These are phyloP conservation scores for Axea sp. DNA, from an alignment of 2,888 invertebrate genomes.

Conservation along the genomic window DNA sequence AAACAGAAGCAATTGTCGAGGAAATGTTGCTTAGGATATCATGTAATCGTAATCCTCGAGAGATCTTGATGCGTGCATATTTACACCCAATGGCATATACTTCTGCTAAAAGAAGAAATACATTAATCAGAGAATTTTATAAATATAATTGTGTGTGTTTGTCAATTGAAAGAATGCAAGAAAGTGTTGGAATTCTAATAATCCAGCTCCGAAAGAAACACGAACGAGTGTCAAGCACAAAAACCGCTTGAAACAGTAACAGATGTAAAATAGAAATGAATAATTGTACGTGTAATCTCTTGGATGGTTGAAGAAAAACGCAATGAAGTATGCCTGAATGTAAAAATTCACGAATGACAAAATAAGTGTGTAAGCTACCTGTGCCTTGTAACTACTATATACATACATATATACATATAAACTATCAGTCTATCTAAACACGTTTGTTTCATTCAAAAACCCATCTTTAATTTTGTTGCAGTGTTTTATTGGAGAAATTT, in stretches of 20 bases:
- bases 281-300: slow-evolving; percentile 69
- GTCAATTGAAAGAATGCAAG: slow-evolving; percentile 9
- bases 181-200: slow-evolving; percentile 47
- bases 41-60: slow-evolving; percentile 52
- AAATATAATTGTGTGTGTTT: slow-evolving; percentile 36
- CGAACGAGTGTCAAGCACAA: slow-evolving; percentile 5
- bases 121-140: slow-evolving; percentile 39
- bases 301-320: slow-evolving; percentile 73
- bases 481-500: too few relatives aligned
- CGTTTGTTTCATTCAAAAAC: slow-evolving; percentile 25
- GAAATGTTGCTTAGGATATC: slow-evolving; percentile 36
- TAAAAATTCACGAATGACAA: slow-evolving; percentile 66
- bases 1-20: slow-evolving; percentile 22
- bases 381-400: slow-evolving; percentile 79
- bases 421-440: slow-evolving; percentile 64
- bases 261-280: slow-evolving; percentile 51
- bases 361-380: slow-evolving; percentile 79
- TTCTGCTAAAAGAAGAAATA: slow-evolving; percentile 5
- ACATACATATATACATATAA: slow-evolving; percentile 70
- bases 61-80: slow-evolving; percentile 48
- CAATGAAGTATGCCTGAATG: slow-evolving; percentile 70
- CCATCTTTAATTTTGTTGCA: too few relatives aligned
- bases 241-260: slow-evolving; percentile 39
- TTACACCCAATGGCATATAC: slow-evolving; percentile 33
- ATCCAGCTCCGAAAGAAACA: slow-evolving; percentile 29